A percentile compares a stretch with the other conserved stretches of the same genome.
These are phyloP conservation scores for Phyllotreta cruciferae DNA, from an alignment of 2,888 invertebrate genomes.

Conservation along the genomic window DNA sequence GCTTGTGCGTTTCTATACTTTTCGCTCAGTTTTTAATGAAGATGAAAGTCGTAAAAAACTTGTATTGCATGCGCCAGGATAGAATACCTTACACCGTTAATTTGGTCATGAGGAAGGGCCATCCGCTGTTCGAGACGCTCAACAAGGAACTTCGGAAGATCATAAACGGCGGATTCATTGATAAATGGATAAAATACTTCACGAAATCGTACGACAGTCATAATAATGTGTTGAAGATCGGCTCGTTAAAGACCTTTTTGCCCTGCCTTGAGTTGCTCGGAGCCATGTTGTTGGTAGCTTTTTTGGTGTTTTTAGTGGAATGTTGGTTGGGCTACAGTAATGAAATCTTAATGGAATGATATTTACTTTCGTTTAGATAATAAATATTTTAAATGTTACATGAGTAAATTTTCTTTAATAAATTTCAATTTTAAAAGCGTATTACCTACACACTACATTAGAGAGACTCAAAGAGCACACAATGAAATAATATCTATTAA, in stretches of 20 bases:
- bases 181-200: slow-evolving; percentile 31
- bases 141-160: slow-evolving; percentile 25
- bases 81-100: slow-evolving; percentile 23
- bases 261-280: slow-evolving; percentile 9
- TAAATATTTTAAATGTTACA: too few species aligned
- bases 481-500: too few species aligned
- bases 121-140: slow-evolving; percentile 23
- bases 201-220: background rate
- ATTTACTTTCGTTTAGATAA: too few species aligned
- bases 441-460: too few species aligned
- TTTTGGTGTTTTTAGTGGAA: slow-evolving; percentile 18
- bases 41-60: background rate
- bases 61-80: slow-evolving; percentile 25
- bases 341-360: too few species aligned
- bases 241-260: slow-evolving; percentile 8
- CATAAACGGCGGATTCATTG: slow-evolving; percentile 24
- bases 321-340: slow-evolving; percentile 3
- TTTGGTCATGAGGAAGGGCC: slow-evolving; percentile 33
- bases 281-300: slow-evolving; percentile 11
- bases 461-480: too few species aligned
- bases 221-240: background rate
- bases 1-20: slow-evolving; percentile 23
- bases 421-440: too few species aligned
- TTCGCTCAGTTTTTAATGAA: slow-evolving; percentile 18
- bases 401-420: too few species aligned